Conservation (phyloP, 2,888 invertebrate genomes). For the Drosophila lacicola region DNA sequence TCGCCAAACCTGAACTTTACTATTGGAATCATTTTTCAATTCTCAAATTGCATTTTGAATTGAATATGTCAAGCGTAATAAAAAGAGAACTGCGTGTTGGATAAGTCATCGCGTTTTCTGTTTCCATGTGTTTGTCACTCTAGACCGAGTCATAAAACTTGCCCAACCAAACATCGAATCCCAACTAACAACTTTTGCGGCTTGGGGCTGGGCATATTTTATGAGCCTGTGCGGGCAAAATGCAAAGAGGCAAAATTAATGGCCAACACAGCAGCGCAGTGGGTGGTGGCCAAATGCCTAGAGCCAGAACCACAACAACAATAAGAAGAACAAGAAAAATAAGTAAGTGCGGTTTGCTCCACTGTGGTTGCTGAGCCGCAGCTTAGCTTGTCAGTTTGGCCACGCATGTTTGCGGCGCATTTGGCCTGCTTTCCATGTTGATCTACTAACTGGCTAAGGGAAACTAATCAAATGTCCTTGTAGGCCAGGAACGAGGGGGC, state of each 20-base stretch:
- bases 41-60: constrained; percentile 24
- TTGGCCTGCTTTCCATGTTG: constrained; percentile 17
- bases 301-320: background rate
- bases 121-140: constrained; percentile 32
- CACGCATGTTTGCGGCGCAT: constrained; percentile 39
- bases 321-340: background rate
- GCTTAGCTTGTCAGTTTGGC: constrained; percentile 24
- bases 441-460: constrained; percentile 27
- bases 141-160: constrained; percentile 41
- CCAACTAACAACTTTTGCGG: constrained; percentile 56
- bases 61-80: constrained; percentile 22
- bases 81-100: constrained; percentile 33
- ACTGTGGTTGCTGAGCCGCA: constrained; percentile 11
- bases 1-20: background rate
- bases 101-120: constrained; percentile 16
- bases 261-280: constrained; percentile 30
- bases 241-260: constrained; percentile 44
- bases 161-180: constrained; percentile 23
- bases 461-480: constrained; percentile 25
- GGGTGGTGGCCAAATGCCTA: constrained; percentile 9
- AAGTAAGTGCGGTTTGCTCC: constrained; percentile 26
- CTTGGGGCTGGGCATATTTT: constrained; percentile 59
- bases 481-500: constrained; percentile 40
- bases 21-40: constrained; percentile 22
- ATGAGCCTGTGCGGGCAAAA: constrained; percentile 42